phyloP scores from a whole-genome alignment of 2,888 invertebrate genomes.

The Mythimna pallens region DNA sequence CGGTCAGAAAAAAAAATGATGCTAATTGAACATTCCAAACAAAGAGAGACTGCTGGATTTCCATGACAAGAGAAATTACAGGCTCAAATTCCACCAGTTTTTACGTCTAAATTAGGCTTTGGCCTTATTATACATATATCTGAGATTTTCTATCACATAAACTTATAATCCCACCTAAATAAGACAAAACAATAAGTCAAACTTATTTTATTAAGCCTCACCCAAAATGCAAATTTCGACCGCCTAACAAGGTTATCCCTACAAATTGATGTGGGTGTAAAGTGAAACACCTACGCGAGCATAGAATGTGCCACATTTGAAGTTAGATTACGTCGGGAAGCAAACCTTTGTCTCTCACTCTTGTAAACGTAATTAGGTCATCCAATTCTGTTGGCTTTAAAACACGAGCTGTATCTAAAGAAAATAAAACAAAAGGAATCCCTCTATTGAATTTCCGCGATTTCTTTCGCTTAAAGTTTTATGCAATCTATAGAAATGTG shows the following conservation, averaged over 20 bases:
- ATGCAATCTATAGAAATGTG: slow-evolving; percentile 41
- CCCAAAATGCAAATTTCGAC: slow-evolving; percentile 38
- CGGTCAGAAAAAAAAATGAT: too few species aligned
- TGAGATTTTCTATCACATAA: background rate
- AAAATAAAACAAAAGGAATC: slow-evolving; percentile 37
- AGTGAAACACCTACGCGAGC: slow-evolving; percentile 11
- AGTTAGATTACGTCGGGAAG: slow-evolving; percentile 30
- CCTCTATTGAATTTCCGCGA: slow-evolving; percentile 34
- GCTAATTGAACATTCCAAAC: too few species aligned
- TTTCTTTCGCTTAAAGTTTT: slow-evolving; percentile 28
- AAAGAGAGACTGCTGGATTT: background rate
- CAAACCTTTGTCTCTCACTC: slow-evolving; percentile 44
- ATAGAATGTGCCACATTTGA: slow-evolving; percentile 20
- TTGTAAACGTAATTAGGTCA: slow-evolving; percentile 49
- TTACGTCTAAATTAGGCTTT: too few species aligned
- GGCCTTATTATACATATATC: background rate
- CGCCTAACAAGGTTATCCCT: slow-evolving; percentile 26
- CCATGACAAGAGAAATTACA: background rate
- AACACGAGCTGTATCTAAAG: slow-evolving; percentile 30
- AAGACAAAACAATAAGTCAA: slow-evolving; percentile 28
- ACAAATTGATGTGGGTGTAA: slow-evolving; percentile 24
- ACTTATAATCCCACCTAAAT: background rate
- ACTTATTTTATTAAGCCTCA: slow-evolving; percentile 12
- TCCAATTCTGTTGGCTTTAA: slow-evolving; percentile 39
- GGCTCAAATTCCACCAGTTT: background rate